These are phyloP conservation scores for Bungarus multicinctus DNA, from an alignment of 2,113 vertebrate genomes.

Conservation along the genomic window DNA sequence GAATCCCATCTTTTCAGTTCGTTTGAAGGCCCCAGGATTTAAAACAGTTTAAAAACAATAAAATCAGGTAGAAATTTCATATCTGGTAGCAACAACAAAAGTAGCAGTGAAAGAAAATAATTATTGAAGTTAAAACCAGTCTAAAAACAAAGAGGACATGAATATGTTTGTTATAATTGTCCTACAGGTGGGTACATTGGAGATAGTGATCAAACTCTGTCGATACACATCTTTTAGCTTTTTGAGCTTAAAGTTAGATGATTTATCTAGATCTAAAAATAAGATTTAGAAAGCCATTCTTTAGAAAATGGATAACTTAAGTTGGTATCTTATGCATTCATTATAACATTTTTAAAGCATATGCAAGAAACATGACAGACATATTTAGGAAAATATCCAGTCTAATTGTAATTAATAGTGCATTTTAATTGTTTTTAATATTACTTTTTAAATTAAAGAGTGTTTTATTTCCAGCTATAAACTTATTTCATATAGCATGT, in stretches of 20 bases:
- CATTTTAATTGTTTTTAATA: background rate
- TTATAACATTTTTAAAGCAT: background rate
- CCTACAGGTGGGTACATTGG: background rate
- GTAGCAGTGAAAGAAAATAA: background rate
- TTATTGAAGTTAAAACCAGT: background rate
- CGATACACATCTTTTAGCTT: background rate
- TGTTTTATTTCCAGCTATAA: background rate
- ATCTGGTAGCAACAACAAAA: background rate
- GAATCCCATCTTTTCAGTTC: background rate
- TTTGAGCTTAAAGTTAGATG: background rate
- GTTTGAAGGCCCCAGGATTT: background rate
- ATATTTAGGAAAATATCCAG: background rate
- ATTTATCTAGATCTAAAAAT: background rate
- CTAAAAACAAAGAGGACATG: background rate
- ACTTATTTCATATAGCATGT: background rate
- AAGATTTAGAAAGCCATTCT: background rate
- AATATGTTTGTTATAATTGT: background rate
- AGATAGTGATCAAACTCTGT: background rate
- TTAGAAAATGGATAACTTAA: background rate
- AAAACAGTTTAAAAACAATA: background rate
- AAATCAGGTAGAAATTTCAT: background rate
- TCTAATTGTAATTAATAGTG: background rate
- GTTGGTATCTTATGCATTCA: background rate
- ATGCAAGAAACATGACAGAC: background rate
- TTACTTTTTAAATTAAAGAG: background rate